Percentiles rank a stretch among this genome's conserved stretches.
These are phyloP conservation scores for Aelia acuminata DNA, from an alignment of 2,888 invertebrate genomes.

Conservation along the genomic window DNA sequence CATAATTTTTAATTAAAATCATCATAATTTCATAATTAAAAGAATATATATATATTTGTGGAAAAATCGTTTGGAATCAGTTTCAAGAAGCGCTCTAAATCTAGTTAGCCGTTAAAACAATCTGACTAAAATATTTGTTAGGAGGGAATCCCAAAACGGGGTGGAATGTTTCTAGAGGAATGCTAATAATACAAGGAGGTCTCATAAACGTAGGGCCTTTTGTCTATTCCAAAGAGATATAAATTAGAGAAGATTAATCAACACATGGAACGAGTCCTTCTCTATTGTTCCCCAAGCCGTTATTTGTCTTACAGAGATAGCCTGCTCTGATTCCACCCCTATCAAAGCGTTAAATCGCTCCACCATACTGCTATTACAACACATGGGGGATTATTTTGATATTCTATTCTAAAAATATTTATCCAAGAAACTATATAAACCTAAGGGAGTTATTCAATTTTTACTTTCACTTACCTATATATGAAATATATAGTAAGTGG, in stretches of 20 bases:
- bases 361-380: neutral
- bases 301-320: neutral
- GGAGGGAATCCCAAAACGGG: neutral
- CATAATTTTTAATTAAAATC: no score
- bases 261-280: neutral
- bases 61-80: no score
- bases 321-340: neutral
- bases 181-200: neutral
- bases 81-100: neutral
- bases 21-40: no score
- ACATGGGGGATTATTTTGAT: neutral
- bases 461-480: no score
- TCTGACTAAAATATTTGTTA: neutral
- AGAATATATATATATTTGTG: no score
- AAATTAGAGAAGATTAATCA: constrained; percentile 26
- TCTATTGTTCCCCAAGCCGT: neutral
- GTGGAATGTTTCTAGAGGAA: neutral
- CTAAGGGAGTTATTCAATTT: no score
- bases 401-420: no score
- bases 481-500: no score
- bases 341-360: neutral
- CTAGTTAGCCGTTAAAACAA: neutral
- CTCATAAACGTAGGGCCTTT: constrained; percentile 2
- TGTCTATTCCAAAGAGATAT: constrained; percentile 11
- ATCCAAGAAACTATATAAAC: no score